Conservation (phyloP, 2,888 invertebrate species). For the Eristalis tenax region DNA sequence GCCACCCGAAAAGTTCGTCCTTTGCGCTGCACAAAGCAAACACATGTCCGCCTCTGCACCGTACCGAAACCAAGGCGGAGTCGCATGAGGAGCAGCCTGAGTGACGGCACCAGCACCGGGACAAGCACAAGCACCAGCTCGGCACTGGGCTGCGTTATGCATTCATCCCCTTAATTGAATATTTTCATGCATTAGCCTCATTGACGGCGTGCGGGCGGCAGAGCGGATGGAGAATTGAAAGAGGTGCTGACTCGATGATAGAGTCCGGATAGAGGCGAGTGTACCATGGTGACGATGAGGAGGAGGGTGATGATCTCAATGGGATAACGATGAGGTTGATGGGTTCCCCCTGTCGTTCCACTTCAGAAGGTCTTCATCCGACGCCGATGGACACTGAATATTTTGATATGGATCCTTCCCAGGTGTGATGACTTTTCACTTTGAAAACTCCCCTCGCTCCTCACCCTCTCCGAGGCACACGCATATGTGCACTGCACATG, state of each 20-base stretch:
- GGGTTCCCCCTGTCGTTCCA: conserved; percentile 16
- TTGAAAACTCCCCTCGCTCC: conserved; percentile 6
- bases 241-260: conserved; percentile 48
- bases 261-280: conserved; percentile 29
- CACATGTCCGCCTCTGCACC: conserved; percentile 23
- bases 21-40: conserved; percentile 60
- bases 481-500: not conserved
- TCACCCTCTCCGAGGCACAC: not conserved
- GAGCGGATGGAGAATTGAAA: not conserved
- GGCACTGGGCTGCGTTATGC: conserved; percentile 42
- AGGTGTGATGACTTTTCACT: conserved; percentile 69
- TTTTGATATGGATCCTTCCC: conserved; percentile 58
- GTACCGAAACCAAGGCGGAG: not conserved
- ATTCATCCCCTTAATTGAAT: conserved; percentile 70
- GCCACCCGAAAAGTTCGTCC: conserved; percentile 56
- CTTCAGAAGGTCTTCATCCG: conserved; percentile 36
- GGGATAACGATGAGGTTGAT: conserved; percentile 20
- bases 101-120: not conserved
- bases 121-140: not conserved
- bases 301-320: conserved; percentile 50
- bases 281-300: conserved; percentile 1
- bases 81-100: conserved; percentile 6
- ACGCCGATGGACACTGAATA: conserved; percentile 50
- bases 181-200: conserved; percentile 69
- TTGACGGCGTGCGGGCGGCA: conserved; percentile 22